Evolutionary conservation across 2,888 invertebrate genomes (phyloP).

Genomic region (Leucophenga maculata): DNA sequence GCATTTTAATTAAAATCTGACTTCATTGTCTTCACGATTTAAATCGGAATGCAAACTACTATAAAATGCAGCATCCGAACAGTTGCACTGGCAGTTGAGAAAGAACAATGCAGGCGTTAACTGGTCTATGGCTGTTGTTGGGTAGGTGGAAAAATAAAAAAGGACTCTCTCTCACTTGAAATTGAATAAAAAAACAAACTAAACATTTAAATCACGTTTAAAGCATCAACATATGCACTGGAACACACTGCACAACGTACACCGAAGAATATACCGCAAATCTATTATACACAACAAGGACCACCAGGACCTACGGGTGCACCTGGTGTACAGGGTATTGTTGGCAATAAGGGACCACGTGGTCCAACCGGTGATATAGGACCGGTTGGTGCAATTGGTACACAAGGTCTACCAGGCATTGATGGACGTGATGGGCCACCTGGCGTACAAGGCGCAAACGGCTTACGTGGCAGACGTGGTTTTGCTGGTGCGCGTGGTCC

Average conservation of each 20-base stretch:
- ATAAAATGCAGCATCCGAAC: no score
- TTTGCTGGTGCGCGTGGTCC: slow-evolving; percentile 47
- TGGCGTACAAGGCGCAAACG: slow-evolving; percentile 42
- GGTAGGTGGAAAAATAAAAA: background rate
- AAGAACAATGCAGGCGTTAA: background rate
- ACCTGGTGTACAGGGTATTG: slow-evolving; percentile 42
- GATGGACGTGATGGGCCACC: slow-evolving; percentile 47
- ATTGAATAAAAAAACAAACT: background rate
- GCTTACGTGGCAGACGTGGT: slow-evolving; percentile 47
- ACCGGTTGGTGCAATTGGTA: slow-evolving; percentile 40
- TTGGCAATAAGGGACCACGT: slow-evolving; percentile 46
- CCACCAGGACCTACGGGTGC: slow-evolving; percentile 51
- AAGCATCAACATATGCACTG: background rate
- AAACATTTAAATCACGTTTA: background rate
- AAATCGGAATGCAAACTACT: no score
- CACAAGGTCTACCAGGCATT: slow-evolving; percentile 43
- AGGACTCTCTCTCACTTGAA: no score
- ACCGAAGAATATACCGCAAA: slow-evolving; percentile 34
- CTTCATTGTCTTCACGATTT: no score
- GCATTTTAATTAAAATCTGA: no score
- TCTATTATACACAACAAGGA: slow-evolving; percentile 49
- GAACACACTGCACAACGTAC: no score
- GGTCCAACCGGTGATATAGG: slow-evolving; percentile 50
- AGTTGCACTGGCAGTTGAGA: no score
- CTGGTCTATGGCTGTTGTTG: background rate